Base-by-base conservation (phyloP, 2,888 invertebrate species). In the Exephanes ischioxanthus region DNA sequence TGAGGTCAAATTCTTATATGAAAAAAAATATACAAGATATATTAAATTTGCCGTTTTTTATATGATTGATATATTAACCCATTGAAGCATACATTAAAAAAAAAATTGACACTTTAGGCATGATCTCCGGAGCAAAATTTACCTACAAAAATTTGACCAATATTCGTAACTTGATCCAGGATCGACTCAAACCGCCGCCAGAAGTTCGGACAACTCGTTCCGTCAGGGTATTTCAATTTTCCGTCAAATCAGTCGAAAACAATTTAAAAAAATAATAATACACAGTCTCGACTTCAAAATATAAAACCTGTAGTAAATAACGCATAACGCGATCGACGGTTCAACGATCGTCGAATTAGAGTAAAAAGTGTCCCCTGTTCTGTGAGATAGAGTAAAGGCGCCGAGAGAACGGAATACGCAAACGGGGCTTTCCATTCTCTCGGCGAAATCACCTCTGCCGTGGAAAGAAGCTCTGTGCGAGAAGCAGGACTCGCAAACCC, bases 391-490 rank as follows among this genome's bases (percentile, higher is more conserved):
- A 78, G 48, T 37, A 45, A 33, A 79, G 6, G 51, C 63, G 61
- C 51, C 70, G 82, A 66, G 75, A 72, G 71, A 79, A 75, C 63
- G 84, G 48, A 77, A 81, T 61, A 76, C 63, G 48, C 53, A 45
- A 22, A 2, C 3, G 3, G 6, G 51, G 14, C 37, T 70, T 83
- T 82, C 80, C 84, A 61, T 79, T 84, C 70, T 76, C 51, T 78
- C 78, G 30, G 45, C 72, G 75, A 83, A 78, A 83, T 95, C 95
- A 96, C 96, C 96, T 96, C 95, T 95, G 94, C 95, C 96, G 94
- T 96, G 96, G 94, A 95, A 96, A 92, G 96, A 96, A 94, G 96
- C 95, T 94, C 96, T 95, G 94, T 96, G 96, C 89, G 94, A 93
- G 91, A 93, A 91, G 89, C 91, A 93, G 89, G 92, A 92, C 88